Percentiles rank a stretch among this genome's conserved stretches.
Conservation (phyloP, 2,113 vertebrate species). For the Grammomys dolichurus region DNA sequence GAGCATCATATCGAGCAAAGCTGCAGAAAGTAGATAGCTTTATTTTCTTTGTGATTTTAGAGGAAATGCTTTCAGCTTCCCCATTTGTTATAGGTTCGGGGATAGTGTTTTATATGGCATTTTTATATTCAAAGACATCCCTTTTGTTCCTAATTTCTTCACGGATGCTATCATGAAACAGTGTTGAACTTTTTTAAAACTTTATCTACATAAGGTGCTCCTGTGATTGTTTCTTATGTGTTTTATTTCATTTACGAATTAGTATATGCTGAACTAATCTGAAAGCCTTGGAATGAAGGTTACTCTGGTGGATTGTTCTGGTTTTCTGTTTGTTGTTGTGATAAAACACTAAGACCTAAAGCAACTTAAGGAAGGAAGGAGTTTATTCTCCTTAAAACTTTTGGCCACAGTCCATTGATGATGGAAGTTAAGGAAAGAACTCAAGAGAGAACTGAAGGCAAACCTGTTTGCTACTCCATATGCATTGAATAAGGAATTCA, state of each 20-base stretch:
- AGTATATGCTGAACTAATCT: background rate
- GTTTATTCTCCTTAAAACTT: background rate
- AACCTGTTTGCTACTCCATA: background rate
- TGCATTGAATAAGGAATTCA: background rate
- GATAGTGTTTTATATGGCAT: background rate
- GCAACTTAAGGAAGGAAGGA: background rate
- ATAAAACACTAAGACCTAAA: background rate
- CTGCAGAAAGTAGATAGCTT: background rate
- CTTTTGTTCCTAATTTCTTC: background rate
- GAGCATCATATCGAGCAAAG: fast-evolving
- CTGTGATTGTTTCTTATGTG: background rate
- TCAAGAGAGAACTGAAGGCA: background rate
- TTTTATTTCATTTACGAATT: background rate
- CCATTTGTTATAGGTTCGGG: background rate
- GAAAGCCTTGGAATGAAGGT: background rate
- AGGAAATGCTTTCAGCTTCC: background rate
- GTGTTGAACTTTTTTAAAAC: background rate
- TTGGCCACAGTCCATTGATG: too few species aligned
- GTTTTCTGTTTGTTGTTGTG: background rate
- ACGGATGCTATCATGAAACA: background rate
- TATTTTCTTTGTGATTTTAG: background rate
- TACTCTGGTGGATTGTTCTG: background rate
- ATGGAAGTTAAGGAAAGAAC: background rate
- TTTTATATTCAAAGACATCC: background rate
- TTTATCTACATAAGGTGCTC: background rate